Evolutionary conservation across 2,113 vertebrate species (phyloP).

Genomic region (Pluvianellus socialis): DNA sequence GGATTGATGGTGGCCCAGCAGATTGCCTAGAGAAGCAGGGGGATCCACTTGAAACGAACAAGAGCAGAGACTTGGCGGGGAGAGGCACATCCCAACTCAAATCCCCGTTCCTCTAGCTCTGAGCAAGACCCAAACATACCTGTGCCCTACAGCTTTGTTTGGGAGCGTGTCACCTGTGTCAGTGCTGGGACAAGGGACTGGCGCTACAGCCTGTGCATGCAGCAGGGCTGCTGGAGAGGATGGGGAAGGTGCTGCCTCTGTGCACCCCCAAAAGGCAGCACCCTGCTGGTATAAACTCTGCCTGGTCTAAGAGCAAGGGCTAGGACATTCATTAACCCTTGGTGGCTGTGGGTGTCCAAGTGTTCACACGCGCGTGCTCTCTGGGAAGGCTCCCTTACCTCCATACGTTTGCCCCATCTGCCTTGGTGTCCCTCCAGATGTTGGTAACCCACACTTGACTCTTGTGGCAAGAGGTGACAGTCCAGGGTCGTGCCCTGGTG

Average conservation of each 20-base stretch:
- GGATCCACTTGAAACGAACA: neutral
- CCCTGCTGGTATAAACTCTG: neutral
- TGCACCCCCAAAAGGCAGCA: neutral
- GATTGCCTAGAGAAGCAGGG: neutral
- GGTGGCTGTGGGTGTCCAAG: neutral
- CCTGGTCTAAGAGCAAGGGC: neutral
- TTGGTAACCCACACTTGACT: neutral
- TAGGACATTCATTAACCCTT: neutral
- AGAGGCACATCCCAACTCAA: neutral
- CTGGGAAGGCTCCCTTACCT: neutral
- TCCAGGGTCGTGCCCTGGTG: fast-evolving
- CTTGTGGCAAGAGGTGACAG: neutral
- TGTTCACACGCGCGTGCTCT: fast-evolving
- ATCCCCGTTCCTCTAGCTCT: neutral
- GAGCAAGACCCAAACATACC: fast-evolving
- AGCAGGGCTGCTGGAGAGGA: neutral
- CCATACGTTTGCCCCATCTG: fast-evolving
- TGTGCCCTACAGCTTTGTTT: neutral
- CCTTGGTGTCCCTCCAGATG: neutral
- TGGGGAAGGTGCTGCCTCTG: neutral
- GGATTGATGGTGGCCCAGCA: neutral
- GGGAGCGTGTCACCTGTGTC: neutral
- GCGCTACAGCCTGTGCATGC: neutral
- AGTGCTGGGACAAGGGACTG: neutral
- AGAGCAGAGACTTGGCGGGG: neutral